These are phyloP conservation scores for Macrosteles quadrilineatus DNA, from an alignment of 1,140 invertebrate genomes.

Conservation along the genomic window DNA sequence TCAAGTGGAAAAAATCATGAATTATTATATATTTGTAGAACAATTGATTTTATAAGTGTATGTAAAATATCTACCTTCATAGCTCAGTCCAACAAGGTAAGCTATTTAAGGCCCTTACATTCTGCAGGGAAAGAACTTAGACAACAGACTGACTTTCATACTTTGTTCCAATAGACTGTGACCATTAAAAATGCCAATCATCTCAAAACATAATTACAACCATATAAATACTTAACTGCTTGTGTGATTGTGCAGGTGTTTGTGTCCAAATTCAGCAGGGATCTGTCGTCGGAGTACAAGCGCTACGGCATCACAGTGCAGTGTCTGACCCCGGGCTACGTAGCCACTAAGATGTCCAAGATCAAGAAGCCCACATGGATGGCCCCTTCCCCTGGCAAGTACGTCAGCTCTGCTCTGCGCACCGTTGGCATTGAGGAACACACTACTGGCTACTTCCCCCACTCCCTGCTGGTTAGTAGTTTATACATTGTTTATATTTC, in stretches of 20 bases:
- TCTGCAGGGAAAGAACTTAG: too few relatives aligned
- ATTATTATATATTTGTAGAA: too few relatives aligned
- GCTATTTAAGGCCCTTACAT: too few relatives aligned
- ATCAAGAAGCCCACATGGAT: constrained; percentile 77
- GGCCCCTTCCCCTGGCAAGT: constrained; percentile 75
- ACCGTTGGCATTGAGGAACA: constrained; percentile 71
- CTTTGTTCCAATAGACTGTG: too few relatives aligned
- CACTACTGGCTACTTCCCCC: constrained; percentile 80
- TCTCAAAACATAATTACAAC: too few relatives aligned
- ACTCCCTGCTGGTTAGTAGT: constrained; percentile 62
- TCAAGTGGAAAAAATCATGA: too few relatives aligned
- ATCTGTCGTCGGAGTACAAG: constrained; percentile 76
- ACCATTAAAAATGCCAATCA: too few relatives aligned
- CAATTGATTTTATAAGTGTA: too few relatives aligned
- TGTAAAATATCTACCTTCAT: too few relatives aligned
- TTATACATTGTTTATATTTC: constrained; percentile 2
- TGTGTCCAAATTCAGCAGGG: constrained; percentile 80
- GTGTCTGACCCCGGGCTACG: constrained; percentile 83
- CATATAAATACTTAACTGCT: too few relatives aligned
- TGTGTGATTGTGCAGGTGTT: constrained; percentile 68
- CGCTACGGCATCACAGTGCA: constrained; percentile 80
- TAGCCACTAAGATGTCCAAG: constrained; percentile 92
- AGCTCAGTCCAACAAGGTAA: too few relatives aligned
- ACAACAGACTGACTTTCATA: too few relatives aligned
- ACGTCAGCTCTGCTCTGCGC: constrained; percentile 73